These are phyloP conservation scores for Ondatra zibethicus DNA, from an alignment of 2,113 vertebrate species.

Conservation along the genomic window DNA sequence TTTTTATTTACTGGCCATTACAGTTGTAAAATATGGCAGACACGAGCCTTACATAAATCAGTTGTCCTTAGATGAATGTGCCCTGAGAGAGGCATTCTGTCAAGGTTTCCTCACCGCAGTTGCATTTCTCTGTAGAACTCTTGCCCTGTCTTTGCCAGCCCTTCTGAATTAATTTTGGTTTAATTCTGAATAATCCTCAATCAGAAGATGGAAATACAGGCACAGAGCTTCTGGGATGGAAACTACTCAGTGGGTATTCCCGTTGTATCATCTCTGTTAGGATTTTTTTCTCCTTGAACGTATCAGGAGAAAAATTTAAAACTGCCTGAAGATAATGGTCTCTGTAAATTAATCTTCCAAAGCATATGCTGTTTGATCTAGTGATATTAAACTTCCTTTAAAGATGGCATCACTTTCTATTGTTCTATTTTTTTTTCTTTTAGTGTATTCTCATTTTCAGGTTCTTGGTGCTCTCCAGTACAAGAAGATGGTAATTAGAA, in stretches of 20 bases:
- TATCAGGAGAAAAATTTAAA: neutral
- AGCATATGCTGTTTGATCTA: neutral
- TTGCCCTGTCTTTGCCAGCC: conserved; percentile 36
- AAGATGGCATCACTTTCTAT: neutral
- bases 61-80: conserved; percentile 48
- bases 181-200: conserved; percentile 64
- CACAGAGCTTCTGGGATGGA: neutral
- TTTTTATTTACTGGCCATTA: conserved; percentile 78
- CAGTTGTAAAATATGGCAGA: conserved; percentile 71
- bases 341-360: neutral
- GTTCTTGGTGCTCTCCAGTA: neutral
- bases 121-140: conserved; percentile 11
- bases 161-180: conserved; percentile 63
- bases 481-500: neutral
- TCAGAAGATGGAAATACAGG: conserved; percentile 28
- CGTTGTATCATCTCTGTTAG: neutral
- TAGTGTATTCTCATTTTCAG: neutral
- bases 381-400: conserved; percentile 1
- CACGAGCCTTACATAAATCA: conserved; percentile 71
- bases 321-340: neutral
- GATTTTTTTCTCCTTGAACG: neutral
- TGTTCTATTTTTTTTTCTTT: neutral
- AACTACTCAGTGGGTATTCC: neutral
- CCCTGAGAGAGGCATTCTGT: conserved; percentile 43
- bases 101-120: conserved; percentile 50